These are phyloP conservation scores for Oryctes rhinoceros DNA, from an alignment of 1,140 invertebrate genomes.

Conservation along the genomic window DNA sequence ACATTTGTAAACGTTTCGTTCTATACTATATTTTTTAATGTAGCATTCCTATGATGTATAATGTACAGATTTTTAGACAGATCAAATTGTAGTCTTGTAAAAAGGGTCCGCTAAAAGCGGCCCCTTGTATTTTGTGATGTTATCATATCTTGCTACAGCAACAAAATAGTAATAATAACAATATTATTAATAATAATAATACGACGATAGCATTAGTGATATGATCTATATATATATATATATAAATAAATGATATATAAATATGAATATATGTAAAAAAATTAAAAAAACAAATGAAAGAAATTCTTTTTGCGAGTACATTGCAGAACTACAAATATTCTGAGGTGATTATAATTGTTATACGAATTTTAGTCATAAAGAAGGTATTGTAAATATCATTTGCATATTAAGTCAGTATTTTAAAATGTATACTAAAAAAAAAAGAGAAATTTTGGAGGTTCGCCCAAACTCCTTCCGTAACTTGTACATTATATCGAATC, in stretches of 20 bases:
- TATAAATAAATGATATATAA: slow-evolving; percentile 7
- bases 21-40: slow-evolving; percentile 32
- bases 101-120: slow-evolving; percentile 47
- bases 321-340: slow-evolving; percentile 54
- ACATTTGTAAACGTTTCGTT: slow-evolving; percentile 15
- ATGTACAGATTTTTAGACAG: slow-evolving; percentile 39
- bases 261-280: slow-evolving; percentile 42
- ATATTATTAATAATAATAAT: slow-evolving; percentile 36
- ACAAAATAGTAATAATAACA: slow-evolving; percentile 56
- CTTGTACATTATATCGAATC: slow-evolving; percentile 27
- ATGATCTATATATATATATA: slow-evolving; percentile 33
- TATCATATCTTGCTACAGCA: slow-evolving; percentile 61
- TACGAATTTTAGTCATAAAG: slow-evolving; percentile 53
- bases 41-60: slow-evolving; percentile 55
- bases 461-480: neutral
- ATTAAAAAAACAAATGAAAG: neutral
- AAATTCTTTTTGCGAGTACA: slow-evolving; percentile 43
- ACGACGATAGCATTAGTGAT: slow-evolving; percentile 51
- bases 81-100: slow-evolving; percentile 34
- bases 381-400: slow-evolving; percentile 39
- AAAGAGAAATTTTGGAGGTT: neutral
- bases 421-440: slow-evolving; percentile 48
- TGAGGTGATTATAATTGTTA: slow-evolving; percentile 61
- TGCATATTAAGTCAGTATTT: slow-evolving; percentile 42
- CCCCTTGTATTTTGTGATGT: slow-evolving; percentile 59